Base-by-base conservation (phyloP, 2,888 invertebrate species). In the Acrocyrtus sp. region DNA sequence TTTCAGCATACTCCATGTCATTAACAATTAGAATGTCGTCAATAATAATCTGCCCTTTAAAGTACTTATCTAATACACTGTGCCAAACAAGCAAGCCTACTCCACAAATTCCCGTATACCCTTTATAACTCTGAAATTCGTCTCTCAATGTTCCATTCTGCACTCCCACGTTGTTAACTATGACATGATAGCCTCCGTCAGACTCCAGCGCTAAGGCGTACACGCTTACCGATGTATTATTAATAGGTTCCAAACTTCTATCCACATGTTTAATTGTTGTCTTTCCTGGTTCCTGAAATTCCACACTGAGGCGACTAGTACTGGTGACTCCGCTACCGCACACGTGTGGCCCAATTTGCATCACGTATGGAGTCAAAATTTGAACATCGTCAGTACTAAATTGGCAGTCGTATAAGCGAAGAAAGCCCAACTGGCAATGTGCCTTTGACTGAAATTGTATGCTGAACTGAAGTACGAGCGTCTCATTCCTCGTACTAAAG, bases 21-120 rank as follows among this genome's bases (percentile, higher is more conserved):
- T 70, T 65, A 12, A 66, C 54, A 0, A 74, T 34, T 21, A 74
- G 56, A 17, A 74, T 41, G 39, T 74, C 74, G 48, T 74, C 74
- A 6, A 74, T 41, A 26, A 74, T 66, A 3, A 70, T 70, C 34
- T 74, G 74, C 12, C 74, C 74, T 56, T 70, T 70, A 24, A 74
- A 74, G 34, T 66, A 74, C 26, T 74, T 74, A 26, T 74, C 74
- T 19, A 74, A 24, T 19, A 74, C 65, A 19, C 60, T 60, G 26
- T 74, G 74, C 74, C 74, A 74, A 8, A 70, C 66, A 3, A 26
- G 22, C 1, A 74, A 24, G 1, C 74, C 70, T 10, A 66, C 70
- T 0, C 65, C 58, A 27, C 74, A 74, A 17, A 74, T 53, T 0
- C 65, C 63, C 1, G 69, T 58, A 29, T 63, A 74, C 3, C 74